Conservation (phyloP, 2,888 invertebrate genomes). For the Nomada ruficornis region DNA sequence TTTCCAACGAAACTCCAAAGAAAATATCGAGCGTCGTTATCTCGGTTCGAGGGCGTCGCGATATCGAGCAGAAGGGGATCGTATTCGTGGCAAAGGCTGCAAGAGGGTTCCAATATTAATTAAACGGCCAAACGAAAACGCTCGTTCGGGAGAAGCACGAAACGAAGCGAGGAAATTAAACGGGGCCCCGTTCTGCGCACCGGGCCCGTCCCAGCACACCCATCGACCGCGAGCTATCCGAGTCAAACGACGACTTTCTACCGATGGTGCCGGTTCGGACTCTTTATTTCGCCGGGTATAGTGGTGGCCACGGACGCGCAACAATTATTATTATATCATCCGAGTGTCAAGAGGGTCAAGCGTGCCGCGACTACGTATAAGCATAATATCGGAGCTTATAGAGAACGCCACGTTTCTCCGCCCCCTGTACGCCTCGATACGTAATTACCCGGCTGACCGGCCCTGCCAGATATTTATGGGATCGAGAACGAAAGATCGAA, state of each 20-base stretch:
- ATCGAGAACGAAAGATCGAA: conserved; percentile 76
- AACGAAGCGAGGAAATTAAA: conserved; percentile 58
- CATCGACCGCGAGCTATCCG: not conserved
- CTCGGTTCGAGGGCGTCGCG: not conserved
- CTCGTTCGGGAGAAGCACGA: conserved; percentile 48
- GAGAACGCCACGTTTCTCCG: conserved; percentile 69
- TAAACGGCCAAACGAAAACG: conserved; percentile 54
- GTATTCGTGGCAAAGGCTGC: not conserved
- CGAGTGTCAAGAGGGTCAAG: conserved; percentile 76
- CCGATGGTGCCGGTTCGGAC: conserved; percentile 28
- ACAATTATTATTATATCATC: conserved; percentile 78
- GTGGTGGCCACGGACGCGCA: conserved; percentile 57
- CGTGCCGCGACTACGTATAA: conserved; percentile 75
- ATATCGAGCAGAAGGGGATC: not conserved
- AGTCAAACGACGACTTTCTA: conserved; percentile 24
- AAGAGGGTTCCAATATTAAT: conserved; percentile 41
- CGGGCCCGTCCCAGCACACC: conserved; percentile 20
- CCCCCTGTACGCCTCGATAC: conserved; percentile 71
- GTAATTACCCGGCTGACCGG: conserved; percentile 75
- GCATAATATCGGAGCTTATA: conserved; percentile 66
- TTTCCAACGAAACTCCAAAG: too few relatives aligned
- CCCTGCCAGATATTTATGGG: conserved; percentile 76
- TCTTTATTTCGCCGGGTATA: not conserved
- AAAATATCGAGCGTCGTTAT: not conserved
- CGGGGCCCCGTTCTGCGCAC: conserved; percentile 39